These are phyloP conservation scores for Petrolisthes cinctipes DNA, from an alignment of 2,888 invertebrate genomes.

Conservation along the genomic window DNA sequence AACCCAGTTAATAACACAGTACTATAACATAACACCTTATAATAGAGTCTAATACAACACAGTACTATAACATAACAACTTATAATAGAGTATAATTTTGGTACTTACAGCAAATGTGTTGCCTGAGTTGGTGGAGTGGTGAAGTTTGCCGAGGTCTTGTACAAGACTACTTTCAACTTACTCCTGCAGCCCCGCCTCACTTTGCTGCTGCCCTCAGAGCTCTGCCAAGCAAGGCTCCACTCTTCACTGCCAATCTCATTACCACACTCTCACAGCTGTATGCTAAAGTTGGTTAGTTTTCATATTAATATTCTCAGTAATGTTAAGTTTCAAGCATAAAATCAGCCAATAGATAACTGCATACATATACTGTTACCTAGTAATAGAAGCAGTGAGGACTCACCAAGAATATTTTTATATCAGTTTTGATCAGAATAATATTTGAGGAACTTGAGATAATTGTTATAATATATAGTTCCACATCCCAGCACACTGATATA, in stretches of 20 bases:
- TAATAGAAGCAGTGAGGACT: not conserved
- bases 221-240: constrained; percentile 52
- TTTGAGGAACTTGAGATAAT: too few species aligned
- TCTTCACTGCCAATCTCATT: constrained; percentile 61
- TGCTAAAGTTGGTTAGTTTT: constrained; percentile 61
- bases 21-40: too few species aligned
- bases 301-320: not conserved
- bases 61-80: not conserved
- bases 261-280: constrained; percentile 61
- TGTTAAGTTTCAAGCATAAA: not conserved
- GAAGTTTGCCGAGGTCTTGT: constrained; percentile 51
- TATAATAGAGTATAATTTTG: too few species aligned
- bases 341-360: not conserved
- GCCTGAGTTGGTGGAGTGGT: constrained; percentile 54
- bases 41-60: too few species aligned
- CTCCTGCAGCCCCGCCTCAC: constrained; percentile 50
- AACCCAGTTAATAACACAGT: too few species aligned
- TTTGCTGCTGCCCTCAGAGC: constrained; percentile 56
- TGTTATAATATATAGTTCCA: too few species aligned
- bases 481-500: too few species aligned
- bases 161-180: constrained; percentile 59
- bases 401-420: too few species aligned
- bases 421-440: too few species aligned
- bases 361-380: not conserved
- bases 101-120: constrained; percentile 55